Evolutionary conservation across 2,888 invertebrate species (phyloP).

Genomic region (Antheraea assamensis): DNA sequence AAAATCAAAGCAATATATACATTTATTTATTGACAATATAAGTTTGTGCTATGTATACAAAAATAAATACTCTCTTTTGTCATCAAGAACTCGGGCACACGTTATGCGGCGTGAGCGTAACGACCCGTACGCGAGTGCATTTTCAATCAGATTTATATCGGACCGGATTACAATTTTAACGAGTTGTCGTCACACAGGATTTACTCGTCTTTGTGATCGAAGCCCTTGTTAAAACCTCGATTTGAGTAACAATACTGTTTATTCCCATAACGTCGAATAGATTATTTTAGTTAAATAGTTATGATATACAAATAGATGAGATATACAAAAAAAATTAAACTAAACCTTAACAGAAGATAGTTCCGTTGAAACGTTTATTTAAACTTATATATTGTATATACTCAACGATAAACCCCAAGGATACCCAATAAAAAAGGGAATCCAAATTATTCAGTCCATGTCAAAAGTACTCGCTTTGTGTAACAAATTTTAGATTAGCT

Average conservation of each 20-base stretch:
- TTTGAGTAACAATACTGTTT: constrained; percentile 38
- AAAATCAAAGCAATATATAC: not conserved
- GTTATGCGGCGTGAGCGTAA: constrained; percentile 43
- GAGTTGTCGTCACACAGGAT: constrained; percentile 57
- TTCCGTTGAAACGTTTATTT: not conserved
- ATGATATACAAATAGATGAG: not conserved
- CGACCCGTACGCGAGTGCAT: constrained; percentile 57
- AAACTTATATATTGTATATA: not conserved
- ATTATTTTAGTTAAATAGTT: not conserved
- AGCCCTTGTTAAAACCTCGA: constrained; percentile 52
- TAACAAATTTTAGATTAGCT: not conserved
- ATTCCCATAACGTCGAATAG: constrained; percentile 25
- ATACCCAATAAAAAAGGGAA: not conserved
- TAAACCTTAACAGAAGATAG: not conserved
- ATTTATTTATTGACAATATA: not conserved
- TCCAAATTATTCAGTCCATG: not conserved
- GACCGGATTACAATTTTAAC: constrained; percentile 69
- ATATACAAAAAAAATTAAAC: not conserved
- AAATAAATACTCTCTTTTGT: constrained; percentile 18
- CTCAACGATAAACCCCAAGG: not conserved
- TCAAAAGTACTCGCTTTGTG: not conserved
- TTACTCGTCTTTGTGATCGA: constrained; percentile 52
- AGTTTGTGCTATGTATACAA: not conserved
- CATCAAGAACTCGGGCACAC: constrained; percentile 13
- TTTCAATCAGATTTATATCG: constrained; percentile 71